These are phyloP conservation scores for Bucorvus abyssinicus DNA, from an alignment of 2,797 vertebrate species.

Conservation along the genomic window DNA sequence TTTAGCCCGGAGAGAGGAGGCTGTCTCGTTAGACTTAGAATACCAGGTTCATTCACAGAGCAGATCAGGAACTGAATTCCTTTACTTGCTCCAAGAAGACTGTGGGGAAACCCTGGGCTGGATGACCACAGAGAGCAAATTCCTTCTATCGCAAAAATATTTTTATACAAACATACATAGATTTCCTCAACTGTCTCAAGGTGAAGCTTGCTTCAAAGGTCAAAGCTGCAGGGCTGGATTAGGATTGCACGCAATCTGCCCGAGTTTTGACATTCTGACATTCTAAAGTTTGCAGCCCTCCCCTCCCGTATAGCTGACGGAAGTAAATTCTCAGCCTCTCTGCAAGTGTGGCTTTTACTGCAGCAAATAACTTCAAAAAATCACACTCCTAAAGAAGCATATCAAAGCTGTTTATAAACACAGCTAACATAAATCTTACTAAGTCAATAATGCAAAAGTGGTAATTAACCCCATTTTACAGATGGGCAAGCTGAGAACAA, in stretches of 20 bases:
- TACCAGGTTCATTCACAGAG: not conserved
- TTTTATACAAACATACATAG: not conserved
- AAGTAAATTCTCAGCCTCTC: not conserved
- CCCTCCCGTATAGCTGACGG: not conserved
- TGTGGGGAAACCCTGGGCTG: not conserved
- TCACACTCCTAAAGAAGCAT: not conserved
- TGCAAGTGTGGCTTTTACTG: not conserved
- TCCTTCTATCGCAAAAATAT: not conserved
- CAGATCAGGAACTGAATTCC: not conserved
- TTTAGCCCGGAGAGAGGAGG: constrained; percentile 15
- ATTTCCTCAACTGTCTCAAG: constrained; percentile 45
- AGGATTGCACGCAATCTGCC: constrained; percentile 65
- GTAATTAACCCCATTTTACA: constrained; percentile 42
- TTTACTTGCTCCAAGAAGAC: not conserved
- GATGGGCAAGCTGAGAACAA: constrained; percentile 4
- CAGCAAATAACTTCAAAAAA: not conserved
- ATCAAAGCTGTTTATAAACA: constrained; percentile 15
- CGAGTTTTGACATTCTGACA: constrained; percentile 31
- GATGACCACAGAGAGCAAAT: not conserved
- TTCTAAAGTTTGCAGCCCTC: constrained; percentile 16
- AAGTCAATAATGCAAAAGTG: not conserved
- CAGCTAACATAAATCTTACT: not conserved
- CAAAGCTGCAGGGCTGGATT: constrained; percentile 64
- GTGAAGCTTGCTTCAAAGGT: constrained; percentile 60
- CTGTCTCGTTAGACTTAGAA: not conserved